Percentiles rank a stretch among this genome's conserved stretches.
Evolutionary conservation across 2,113 vertebrate species (phyloP).

Genomic region (Coreoperca whiteheadi): DNA sequence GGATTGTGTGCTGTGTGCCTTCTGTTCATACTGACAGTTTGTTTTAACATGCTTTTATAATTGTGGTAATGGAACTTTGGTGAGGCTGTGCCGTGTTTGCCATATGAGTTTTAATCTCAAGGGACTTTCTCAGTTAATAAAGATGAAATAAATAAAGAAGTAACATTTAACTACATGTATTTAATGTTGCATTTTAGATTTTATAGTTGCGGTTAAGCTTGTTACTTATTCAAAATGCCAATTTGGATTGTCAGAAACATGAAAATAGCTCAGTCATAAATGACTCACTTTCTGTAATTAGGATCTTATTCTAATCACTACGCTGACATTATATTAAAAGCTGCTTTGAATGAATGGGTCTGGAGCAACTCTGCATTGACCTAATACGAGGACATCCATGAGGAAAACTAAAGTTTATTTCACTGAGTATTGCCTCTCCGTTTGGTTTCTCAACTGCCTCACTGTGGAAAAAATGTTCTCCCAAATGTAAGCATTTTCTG

Average conservation of each 20-base stretch:
- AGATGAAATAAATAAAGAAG: background rate
- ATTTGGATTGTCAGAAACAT: constrained; percentile 31
- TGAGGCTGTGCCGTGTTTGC: background rate
- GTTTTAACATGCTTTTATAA: constrained; percentile 10
- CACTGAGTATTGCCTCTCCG: background rate
- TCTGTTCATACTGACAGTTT: background rate
- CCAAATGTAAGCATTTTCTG: background rate
- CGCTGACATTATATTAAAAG: constrained; percentile 36
- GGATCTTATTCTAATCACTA: constrained; percentile 42
- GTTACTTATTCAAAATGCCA: background rate
- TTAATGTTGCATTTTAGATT: background rate
- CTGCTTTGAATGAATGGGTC: constrained; percentile 34
- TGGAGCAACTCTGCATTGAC: constrained; percentile 21
- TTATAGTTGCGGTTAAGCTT: background rate
- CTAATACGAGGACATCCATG: constrained; percentile 9
- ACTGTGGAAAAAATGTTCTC: too few relatives aligned
- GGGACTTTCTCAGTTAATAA: constrained; percentile 3
- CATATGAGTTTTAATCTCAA: background rate
- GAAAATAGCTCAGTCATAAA: constrained; percentile 29
- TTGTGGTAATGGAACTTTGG: background rate
- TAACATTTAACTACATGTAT: background rate
- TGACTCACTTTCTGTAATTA: constrained; percentile 53
- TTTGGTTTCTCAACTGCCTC: background rate
- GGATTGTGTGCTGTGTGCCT: background rate
- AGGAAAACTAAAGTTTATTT: constrained; percentile 13